Base-by-base conservation (phyloP, 2,888 invertebrate genomes). In the Leuctra nigra region DNA sequence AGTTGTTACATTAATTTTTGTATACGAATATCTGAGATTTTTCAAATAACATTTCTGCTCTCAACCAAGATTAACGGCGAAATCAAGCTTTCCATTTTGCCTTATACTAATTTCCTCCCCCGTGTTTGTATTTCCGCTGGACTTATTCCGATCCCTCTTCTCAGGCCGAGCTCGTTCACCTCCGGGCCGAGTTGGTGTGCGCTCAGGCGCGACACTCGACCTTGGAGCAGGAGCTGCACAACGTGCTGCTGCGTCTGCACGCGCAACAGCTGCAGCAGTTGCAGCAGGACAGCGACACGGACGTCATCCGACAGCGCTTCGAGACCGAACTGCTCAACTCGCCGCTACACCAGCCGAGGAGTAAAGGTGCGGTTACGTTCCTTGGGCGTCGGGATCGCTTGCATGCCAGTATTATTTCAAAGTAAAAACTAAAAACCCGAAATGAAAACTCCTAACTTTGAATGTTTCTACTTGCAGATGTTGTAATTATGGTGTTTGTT, bases 141-240 rank as follows among this genome's bases (percentile, higher is more conserved):
- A n/a, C n/a, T n/a, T n/a, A n/a, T n/a, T n/a, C n/a, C n/a, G n/a
- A 7, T 29, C 7, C 11, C 11, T 29, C 7, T 29, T 29, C 74
- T 54, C 75, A 89, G 89, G 87, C 89, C 57, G 89, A 90, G 72
- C 73, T 90, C 62, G 80, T 85, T 54, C 83, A 85, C 67, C 79
- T 87, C 76, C 79, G 87, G 65, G 81, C 84, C 54, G 87, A 89
- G 68, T 70, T 89, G 65, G 79, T 83, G 53, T 85, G 87, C 64
- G 81, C 85, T 13, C 76, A 82, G 67, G 82, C 87, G 13, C 75
- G 76, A 54, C 76, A 77, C 60, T 73, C 77, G 62, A 72, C 79
- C 24, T 66, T 81, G 59, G 82, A 84, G 66, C 78, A 80, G 63
- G 82, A 86, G 67, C 71, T 81, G 55, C 80, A 81, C 66, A 78